These are phyloP conservation scores for Ichneumon xanthorius DNA, from an alignment of 2,888 invertebrate species.

Conservation along the genomic window DNA sequence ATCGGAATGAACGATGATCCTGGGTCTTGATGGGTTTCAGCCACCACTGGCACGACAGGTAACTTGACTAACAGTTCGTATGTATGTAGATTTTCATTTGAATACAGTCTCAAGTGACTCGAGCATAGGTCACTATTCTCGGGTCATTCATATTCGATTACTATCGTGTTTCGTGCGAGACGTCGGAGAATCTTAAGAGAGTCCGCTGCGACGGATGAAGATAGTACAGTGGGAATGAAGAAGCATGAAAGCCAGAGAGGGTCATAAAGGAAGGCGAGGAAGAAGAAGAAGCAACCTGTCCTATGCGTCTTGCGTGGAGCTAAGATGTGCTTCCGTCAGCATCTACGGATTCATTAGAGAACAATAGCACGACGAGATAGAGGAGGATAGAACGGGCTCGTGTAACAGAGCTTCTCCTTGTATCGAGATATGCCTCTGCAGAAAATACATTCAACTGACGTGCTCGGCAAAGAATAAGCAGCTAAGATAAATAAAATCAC, in stretches of 20 bases:
- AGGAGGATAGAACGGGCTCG: conserved; percentile 67
- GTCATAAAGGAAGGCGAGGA: conserved; percentile 49
- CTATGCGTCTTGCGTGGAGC: conserved; percentile 77
- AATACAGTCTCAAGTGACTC: conserved; percentile 60
- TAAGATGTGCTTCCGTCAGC: conserved; percentile 80
- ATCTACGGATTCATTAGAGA: conserved; percentile 84
- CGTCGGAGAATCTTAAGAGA: conserved; percentile 28
- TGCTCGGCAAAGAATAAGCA: conserved; percentile 2
- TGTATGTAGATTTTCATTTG: conserved; percentile 54
- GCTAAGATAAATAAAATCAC: conserved; percentile 20
- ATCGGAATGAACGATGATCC: conserved; percentile 29
- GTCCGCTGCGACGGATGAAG: conserved; percentile 36
- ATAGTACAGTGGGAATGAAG: conserved; percentile 30
- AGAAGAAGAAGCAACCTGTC: conserved; percentile 76
- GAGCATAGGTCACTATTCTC: conserved; percentile 52
- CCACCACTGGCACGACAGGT: conserved; percentile 47
- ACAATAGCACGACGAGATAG: conserved; percentile 83
- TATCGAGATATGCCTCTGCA: conserved; percentile 44
- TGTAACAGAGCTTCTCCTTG: conserved; percentile 73
- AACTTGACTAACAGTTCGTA: conserved; percentile 38
- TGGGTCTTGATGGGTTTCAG: conserved; percentile 41
- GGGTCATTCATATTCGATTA: conserved; percentile 67
- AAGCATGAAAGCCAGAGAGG: conserved; percentile 38
- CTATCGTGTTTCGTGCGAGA: conserved; percentile 48
- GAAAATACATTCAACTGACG: conserved; percentile 47